Conservation (phyloP, 2,113 vertebrate species). For the Gyps fulvus region DNA sequence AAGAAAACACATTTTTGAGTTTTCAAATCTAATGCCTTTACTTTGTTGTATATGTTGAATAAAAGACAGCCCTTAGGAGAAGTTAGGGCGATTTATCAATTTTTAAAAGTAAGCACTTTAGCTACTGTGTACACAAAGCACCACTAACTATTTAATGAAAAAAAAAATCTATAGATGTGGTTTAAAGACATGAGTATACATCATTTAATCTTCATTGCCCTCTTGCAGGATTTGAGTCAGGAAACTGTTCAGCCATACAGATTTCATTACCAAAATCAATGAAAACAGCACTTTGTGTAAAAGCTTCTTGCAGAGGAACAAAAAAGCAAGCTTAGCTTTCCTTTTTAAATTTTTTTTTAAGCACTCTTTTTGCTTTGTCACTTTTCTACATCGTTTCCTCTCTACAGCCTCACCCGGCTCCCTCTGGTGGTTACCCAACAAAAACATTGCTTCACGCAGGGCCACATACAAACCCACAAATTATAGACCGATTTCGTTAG, state of each 20-base stretch:
- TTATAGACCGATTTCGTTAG: too few relatives aligned
- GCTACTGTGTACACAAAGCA: background rate
- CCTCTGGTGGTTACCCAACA: background rate
- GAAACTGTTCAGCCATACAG: background rate
- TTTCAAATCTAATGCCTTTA: background rate
- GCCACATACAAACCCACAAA: fast-evolving
- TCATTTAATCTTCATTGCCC: background rate
- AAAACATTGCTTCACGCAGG: fast-evolving
- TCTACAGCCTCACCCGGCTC: background rate
- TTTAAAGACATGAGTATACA: background rate
- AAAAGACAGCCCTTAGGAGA: background rate
- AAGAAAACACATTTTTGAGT: background rate
- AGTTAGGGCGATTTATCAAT: background rate
- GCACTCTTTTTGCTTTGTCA: background rate
- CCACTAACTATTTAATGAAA: background rate
- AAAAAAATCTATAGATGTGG: background rate
- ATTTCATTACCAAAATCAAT: background rate
- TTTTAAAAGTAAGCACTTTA: background rate
- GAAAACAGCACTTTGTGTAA: background rate
- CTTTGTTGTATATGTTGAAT: background rate
- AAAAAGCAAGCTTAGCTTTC: background rate
- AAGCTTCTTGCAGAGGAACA: background rate
- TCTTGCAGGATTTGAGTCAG: background rate
- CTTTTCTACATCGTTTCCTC: fast-evolving
- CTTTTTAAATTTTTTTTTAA: background rate